Evolutionary conservation across 2,797 vertebrate species (phyloP).

Genomic region (Eutrigla gurnardus): DNA sequence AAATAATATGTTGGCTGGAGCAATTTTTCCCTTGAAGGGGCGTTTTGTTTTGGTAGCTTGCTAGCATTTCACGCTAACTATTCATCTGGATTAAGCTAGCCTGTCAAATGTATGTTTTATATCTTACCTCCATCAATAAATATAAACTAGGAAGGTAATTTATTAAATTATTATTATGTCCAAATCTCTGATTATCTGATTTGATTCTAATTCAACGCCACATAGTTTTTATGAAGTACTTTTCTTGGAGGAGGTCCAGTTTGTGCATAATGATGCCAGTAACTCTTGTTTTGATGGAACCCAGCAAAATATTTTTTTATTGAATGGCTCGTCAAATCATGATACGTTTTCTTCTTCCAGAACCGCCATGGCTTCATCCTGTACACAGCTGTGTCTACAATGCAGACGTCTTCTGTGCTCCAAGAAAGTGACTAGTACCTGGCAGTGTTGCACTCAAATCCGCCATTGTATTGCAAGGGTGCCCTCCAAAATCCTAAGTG

Average conservation of each 20-base stretch:
- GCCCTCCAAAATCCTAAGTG: conserved; percentile 12
- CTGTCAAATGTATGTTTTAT: neutral
- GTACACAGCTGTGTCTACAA: conserved; percentile 68
- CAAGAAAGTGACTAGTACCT: conserved; percentile 30
- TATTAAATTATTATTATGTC: too few species aligned
- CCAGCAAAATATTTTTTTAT: neutral
- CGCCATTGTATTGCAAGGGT: neutral
- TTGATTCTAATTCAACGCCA: neutral
- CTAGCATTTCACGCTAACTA: neutral
- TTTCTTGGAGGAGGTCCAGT: neutral
- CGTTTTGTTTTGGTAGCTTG: neutral
- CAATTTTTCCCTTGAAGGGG: neutral
- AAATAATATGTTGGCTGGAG: neutral
- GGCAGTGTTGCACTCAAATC: conserved; percentile 28
- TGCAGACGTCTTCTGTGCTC: conserved; percentile 60
- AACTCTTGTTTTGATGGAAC: neutral
- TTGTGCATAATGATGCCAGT: neutral
- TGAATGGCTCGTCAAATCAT: neutral
- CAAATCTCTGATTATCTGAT: neutral
- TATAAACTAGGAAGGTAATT: fast-evolving
- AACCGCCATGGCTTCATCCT: conserved; percentile 65
- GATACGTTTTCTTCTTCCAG: conserved; percentile 35
- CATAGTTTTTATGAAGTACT: neutral
- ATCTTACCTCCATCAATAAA: neutral
- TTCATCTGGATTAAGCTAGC: neutral